Evolutionary conservation across 2,888 invertebrate genomes (phyloP), one percentile per base, ranked within the genome.

Genomic region (Oscheius onirici): DNA sequence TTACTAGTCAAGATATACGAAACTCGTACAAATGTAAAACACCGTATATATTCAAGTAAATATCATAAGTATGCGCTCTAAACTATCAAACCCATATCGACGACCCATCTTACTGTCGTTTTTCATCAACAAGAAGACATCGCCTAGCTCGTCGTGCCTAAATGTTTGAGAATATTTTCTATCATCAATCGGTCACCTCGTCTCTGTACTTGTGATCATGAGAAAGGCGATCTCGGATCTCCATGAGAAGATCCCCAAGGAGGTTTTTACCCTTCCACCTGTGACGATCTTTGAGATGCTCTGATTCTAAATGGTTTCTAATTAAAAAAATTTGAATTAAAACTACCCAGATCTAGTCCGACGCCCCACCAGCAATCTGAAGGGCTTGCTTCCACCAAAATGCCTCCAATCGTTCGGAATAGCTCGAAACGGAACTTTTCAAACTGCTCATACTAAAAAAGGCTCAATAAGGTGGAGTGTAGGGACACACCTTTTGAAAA

Each of bases 361-460:
- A 60, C 41, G 15, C 69, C 60, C 69, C 69, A 69, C 15, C 34
- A 69, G 6, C n/a, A 13, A 17, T 69, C 69, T 13, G 15, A 49
- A n/a, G 69, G 69, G n/a, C 28, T 51, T 3, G 69, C 69, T 28
- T 69, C 69, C 15, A 51, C 69, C 6, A 69, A 13, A 10, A 13
- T 20, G 0, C 28, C 49, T 28, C 60, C 69, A 10, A 61, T n/a
- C 6, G 60, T 69, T 51, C 60, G 60, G 49, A 69, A 60, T 20
- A 69, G 43, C 11, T 69, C 60, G n/a, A 52, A 43, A 11, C 69
- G 60, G 6, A 60, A 34, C 24, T 13, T 15, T 3, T 51, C 51
- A 51, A 52, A 61, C 22, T 58, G 60, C 17, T 51, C 10, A 17
- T 60, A 69, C 60, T 63, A 24, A 63, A 63, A 63, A 17, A 34